Evolutionary conservation across 2,888 invertebrate genomes (phyloP).

Genomic region (Drosophila fulvimacula): DNA sequence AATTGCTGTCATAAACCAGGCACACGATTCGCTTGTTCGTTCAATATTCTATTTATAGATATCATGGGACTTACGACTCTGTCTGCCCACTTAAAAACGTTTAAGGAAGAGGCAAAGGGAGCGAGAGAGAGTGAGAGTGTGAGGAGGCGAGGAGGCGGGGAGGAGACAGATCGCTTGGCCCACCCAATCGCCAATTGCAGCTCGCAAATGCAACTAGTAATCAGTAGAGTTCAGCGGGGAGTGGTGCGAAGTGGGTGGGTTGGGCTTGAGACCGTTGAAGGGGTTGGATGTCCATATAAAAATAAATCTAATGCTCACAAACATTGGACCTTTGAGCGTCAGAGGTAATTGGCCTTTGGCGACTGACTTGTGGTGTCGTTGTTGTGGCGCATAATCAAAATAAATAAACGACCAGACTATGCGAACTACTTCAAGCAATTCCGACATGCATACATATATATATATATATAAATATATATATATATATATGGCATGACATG

Average conservation of each 20-base stretch:
- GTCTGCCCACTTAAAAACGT: slow-evolving; percentile 26
- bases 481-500: slow-evolving; percentile 17
- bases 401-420: slow-evolving; percentile 38
- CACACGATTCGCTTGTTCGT: slow-evolving; percentile 24
- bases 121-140: neutral
- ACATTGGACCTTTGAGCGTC: slow-evolving; percentile 58
- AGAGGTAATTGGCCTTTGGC: slow-evolving; percentile 63
- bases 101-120: neutral
- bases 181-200: slow-evolving; percentile 37
- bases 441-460: neutral
- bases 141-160: neutral
- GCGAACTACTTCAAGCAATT: slow-evolving; percentile 14
- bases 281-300: neutral
- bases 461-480: slow-evolving; percentile 10
- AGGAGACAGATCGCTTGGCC: slow-evolving; percentile 29
- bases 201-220: slow-evolving; percentile 21
- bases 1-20: slow-evolving; percentile 57
- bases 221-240: slow-evolving; percentile 19
- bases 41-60: slow-evolving; percentile 49
- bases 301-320: slow-evolving; percentile 62
- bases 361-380: slow-evolving; percentile 9
- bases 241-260: neutral
- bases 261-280: neutral
- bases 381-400: slow-evolving; percentile 47
- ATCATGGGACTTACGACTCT: slow-evolving; percentile 24